Evolutionary conservation across 2,797 vertebrate species (phyloP), one percentile per base, ranked within the genome.

Genomic region (Hyperoplus lanceolatus): DNA sequence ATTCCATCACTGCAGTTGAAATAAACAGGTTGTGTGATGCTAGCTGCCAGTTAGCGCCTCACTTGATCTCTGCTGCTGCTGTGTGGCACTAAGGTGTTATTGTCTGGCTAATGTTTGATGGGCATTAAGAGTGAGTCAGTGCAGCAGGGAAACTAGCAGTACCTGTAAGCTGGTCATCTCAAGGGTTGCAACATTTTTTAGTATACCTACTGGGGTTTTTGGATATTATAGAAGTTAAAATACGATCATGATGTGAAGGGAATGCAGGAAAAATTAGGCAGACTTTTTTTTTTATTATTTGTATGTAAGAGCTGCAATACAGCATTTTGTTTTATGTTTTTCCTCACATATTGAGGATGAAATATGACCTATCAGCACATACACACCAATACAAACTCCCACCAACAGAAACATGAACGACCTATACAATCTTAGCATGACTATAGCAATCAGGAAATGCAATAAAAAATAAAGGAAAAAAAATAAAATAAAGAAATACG

Each of bases 1-100:
- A 8, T 14, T 8, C 5, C 7, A 2, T 15, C 21, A 3, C 60
- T 61, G 56, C 53, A 75, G 39, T 38, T 0, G 58, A 6, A 12
- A 5, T 48, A 6, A 45, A 11, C 6, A 15, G 62, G 15, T 45
- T 39, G 10, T 41, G 13, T 38, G 50, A 12, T 2, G 46, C 7
- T 4, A n/a, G 41, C 10, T 6, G 21, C 16, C 1, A 0, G 4
- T 57, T 11, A 10, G 41, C 41, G 6, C 8, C 0, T 59, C 12
- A 42, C 51, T 56, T 42, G 48, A 63, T 71, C 63, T 84, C 59
- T 88, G 84, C 82, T 82, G 82, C 84, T 8, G 0, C 41, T 73
- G 0, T 76, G 80, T 80, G 88, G 86, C 5, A 0, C 21, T 12
- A 12, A 3, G 14, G 36, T 14, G 75, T 12, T 46, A 85, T 14